Evolutionary conservation across 2,888 invertebrate species (phyloP).

Genomic region (Hirtodrosophila duncani): DNA sequence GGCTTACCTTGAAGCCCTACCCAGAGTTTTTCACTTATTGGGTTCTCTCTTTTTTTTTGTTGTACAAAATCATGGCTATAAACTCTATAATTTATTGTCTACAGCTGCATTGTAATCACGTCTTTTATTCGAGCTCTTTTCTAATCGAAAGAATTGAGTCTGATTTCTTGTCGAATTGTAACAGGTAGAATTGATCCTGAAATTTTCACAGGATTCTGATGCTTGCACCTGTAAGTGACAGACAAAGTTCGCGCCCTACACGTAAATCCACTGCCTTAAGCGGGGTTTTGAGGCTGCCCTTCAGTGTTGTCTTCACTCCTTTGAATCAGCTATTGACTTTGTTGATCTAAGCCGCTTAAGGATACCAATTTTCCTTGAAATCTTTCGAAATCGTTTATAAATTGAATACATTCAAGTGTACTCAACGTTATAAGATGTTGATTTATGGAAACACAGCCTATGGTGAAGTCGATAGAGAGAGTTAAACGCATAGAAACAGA

Average conservation of each 20-base stretch:
- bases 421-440: no score
- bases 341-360: constrained; percentile 13
- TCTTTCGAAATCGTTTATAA: neutral
- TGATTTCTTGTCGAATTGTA: constrained; percentile 23
- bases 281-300: neutral
- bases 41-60: constrained; percentile 41
- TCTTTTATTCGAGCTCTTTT: no score
- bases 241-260: constrained; percentile 53
- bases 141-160: constrained; percentile 24
- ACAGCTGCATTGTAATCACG: constrained; percentile 53
- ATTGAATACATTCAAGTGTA: no score
- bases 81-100: constrained; percentile 63
- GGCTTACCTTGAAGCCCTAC: constrained; percentile 19
- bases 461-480: no score
- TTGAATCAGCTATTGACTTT: constrained; percentile 7
- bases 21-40: constrained; percentile 49
- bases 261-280: no score
- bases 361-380: neutral
- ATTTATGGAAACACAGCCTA: no score
- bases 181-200: constrained; percentile 27
- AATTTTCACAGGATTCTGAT: constrained; percentile 10
- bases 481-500: no score
- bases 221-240: constrained; percentile 53
- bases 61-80: constrained; percentile 49
- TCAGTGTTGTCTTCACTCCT: constrained; percentile 8